Percentiles rank a stretch among this genome's conserved stretches.
Conservation (phyloP, 2,113 vertebrate genomes). For the Elephantulus edwardii region DNA sequence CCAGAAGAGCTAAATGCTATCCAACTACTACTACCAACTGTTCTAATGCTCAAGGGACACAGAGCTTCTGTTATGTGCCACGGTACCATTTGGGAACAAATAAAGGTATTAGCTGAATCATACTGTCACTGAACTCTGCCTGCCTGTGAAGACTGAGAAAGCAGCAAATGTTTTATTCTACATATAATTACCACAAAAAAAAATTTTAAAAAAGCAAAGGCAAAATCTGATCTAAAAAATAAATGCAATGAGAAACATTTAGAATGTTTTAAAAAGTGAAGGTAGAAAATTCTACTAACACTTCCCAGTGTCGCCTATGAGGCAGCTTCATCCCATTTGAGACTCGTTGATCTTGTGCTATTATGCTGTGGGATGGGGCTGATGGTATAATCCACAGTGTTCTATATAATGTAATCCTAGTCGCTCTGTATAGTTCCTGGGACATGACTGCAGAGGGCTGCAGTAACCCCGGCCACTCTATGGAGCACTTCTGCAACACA, state of each 20-base stretch:
- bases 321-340: neutral
- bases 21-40: neutral
- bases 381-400: neutral
- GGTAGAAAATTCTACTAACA: neutral
- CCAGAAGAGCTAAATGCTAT: neutral
- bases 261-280: neutral
- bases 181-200: neutral
- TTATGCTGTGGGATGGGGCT: neutral
- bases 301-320: neutral
- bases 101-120: neutral
- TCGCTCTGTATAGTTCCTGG: neutral
- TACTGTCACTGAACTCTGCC: neutral
- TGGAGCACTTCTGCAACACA: neutral
- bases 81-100: neutral
- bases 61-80: neutral
- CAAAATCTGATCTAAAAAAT: neutral
- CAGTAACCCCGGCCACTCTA: neutral
- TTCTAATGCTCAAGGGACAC: neutral
- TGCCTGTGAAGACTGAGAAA: neutral
- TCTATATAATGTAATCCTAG: neutral
- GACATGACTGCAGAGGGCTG: neutral
- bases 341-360: neutral
- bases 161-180: neutral
- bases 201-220: neutral
- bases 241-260: neutral